Evolutionary conservation across 2,888 invertebrate genomes (phyloP), one percentile per base, ranked within the genome.

Genomic region (Coecobrya sp.): DNA sequence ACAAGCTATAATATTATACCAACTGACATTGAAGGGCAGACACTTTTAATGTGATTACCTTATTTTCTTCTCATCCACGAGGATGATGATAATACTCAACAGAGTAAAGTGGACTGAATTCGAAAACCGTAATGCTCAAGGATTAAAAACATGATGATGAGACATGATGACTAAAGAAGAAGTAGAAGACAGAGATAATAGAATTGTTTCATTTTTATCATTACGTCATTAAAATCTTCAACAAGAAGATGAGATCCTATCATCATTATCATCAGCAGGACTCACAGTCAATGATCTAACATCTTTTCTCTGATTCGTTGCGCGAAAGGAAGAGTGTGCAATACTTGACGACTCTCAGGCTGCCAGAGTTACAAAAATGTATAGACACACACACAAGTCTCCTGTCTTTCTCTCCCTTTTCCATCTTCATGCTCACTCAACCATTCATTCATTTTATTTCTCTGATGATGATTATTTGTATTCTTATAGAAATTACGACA

Each of bases 11-110:
- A 2, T 45, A 10, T 2, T 62, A 16, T 13, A 52, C n/a, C n/a
- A n/a, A n/a, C 62, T 42, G 45, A 65, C 49, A 68, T 73, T 68
- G 25, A 81, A 91, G 81, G 87, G 70, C 13, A 91, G 73, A 59
- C 82, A 86, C 86, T 91, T 68, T 49, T 85, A 85, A 85, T 85
- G 68, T 85, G 49, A 85, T 85, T 68, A 85, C 68, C 49, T 49
- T 45, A 68, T 52, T 85, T 68, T 85, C 84, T 49, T 49, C 62
- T 3, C n/a, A 7, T 62, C 25, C n/a, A 62, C 25, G 62, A 62
- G 22, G 62, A 11, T 62, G 11, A 62, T 62, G 25, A 62, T 5
- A 19, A 62, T 22, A 25, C 62, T 55, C 55, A 0, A n/a, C 55
- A n/a, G 10, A 62, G 62, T 2, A 22, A 19, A 19, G 22, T 19